Conservation (phyloP, 2,113 vertebrate species). For the Anthoscopus minutus region DNA sequence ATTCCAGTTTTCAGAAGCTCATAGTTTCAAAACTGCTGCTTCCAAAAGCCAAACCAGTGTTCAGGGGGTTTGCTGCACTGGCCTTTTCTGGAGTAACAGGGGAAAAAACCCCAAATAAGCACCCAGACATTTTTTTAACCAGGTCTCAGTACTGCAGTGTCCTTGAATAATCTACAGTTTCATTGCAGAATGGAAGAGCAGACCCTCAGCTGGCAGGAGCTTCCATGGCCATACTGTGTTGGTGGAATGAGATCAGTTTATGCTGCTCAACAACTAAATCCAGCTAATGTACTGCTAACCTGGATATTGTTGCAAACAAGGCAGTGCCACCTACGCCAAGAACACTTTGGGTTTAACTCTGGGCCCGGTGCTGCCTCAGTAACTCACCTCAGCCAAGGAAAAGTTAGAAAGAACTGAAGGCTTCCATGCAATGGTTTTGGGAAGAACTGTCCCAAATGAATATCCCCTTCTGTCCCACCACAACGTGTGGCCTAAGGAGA, state of each 20-base stretch:
- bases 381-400: not conserved
- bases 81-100: not conserved
- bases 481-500: rapidly evolving
- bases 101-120: rapidly evolving
- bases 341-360: not conserved
- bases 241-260: not conserved
- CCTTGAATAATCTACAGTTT: not conserved
- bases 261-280: not conserved
- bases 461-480: not conserved
- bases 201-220: not conserved
- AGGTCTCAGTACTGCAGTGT: not conserved
- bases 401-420: not conserved
- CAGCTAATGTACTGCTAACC: not conserved
- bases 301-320: not conserved
- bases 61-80: not conserved
- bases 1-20: not conserved
- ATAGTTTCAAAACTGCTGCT: not conserved
- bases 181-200: not conserved
- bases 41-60: not conserved
- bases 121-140: not conserved
- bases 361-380: not conserved
- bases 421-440: not conserved
- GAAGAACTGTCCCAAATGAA: not conserved
- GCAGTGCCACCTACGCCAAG: not conserved
- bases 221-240: not conserved